Conservation (phyloP, 2,113 vertebrate genomes). For the Oreotragus oreotragus region DNA sequence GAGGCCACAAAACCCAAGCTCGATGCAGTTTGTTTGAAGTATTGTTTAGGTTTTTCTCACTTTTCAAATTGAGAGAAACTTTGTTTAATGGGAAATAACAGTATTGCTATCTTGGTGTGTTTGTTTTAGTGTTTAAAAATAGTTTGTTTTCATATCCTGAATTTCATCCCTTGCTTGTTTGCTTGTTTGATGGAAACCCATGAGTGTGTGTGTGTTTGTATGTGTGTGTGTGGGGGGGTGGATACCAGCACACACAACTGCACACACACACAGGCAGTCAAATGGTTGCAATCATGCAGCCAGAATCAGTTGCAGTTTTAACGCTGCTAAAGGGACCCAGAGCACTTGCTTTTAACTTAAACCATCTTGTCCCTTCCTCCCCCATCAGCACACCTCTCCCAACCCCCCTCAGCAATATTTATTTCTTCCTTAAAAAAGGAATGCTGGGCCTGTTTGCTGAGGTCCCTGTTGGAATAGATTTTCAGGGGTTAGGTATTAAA, state of each 20-base stretch:
- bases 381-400: neutral
- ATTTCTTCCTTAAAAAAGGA: constrained; percentile 57
- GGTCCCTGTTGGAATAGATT: constrained; percentile 45
- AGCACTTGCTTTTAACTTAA: constrained; percentile 50
- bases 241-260: neutral
- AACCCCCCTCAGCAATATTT: constrained; percentile 11
- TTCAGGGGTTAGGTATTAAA: constrained; percentile 57
- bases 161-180: constrained; percentile 54
- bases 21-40: constrained; percentile 11
- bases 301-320: neutral
- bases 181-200: neutral
- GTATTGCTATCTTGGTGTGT: constrained; percentile 38
- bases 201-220: neutral
- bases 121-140: constrained; percentile 72
- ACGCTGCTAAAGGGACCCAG: neutral
- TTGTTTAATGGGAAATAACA: constrained; percentile 58
- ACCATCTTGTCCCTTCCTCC: constrained; percentile 12
- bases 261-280: neutral
- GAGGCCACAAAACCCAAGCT: neutral
- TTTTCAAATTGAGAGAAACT: constrained; percentile 54
- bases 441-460: neutral
- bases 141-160: constrained; percentile 66
- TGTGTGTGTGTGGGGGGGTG: neutral
- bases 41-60: constrained; percentile 59
- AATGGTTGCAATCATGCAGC: neutral